These are phyloP conservation scores for Alcedo atthis DNA, from an alignment of 2,797 vertebrate species.

Conservation along the genomic window DNA sequence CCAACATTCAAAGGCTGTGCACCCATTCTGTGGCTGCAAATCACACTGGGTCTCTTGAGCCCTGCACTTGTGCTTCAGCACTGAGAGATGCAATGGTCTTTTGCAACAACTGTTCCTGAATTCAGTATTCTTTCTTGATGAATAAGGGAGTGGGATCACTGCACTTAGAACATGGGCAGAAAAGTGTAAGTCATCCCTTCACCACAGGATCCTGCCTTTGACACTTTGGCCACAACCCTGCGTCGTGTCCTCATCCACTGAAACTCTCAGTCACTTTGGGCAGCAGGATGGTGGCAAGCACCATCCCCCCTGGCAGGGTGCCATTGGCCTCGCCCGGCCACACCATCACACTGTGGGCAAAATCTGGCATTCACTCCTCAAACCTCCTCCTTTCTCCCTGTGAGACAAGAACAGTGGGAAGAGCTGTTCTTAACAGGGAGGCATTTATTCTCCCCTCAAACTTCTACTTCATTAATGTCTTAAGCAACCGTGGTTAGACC, in stretches of 20 bases:
- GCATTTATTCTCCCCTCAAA: not conserved
- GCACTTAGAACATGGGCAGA: not conserved
- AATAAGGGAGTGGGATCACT: not conserved
- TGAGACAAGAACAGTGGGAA: not conserved
- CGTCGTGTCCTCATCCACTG: not conserved
- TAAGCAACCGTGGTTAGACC: not conserved
- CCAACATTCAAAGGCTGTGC: not conserved
- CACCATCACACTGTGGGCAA: accelerated
- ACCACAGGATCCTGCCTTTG: not conserved
- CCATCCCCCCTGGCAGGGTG: accelerated
- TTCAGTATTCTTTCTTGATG: not conserved
- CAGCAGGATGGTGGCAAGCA: not conserved
- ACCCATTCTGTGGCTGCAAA: not conserved
- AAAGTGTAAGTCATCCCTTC: not conserved
- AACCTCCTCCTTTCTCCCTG: not conserved
- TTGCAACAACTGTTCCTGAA: not conserved
- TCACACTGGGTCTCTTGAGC: not conserved
- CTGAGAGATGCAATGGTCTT: not conserved
- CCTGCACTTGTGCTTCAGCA: not conserved
- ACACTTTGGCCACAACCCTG: accelerated
- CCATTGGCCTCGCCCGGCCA: accelerated
- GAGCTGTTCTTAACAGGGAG: not conserved
- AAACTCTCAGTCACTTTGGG: accelerated
- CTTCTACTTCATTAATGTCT: not conserved
- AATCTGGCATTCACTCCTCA: not conserved